Conservation (phyloP, 2,888 invertebrate genomes). For the Agrochola circellaris region DNA sequence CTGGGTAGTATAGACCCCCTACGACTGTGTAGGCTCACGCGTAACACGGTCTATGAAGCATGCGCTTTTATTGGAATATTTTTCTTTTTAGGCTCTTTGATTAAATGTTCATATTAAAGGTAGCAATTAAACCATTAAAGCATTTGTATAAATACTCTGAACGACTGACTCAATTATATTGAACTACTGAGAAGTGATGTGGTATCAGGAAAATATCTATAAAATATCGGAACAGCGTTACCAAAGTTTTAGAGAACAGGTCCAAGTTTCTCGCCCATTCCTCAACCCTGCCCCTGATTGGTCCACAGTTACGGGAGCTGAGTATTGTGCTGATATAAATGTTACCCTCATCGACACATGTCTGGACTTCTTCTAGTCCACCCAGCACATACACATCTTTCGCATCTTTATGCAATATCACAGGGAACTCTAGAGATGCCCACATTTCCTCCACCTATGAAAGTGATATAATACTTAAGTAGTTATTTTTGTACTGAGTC, state of each 20-base stretch:
- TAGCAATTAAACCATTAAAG: not conserved
- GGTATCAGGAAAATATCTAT: not conserved
- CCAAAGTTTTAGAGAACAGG: slow-evolving; percentile 95
- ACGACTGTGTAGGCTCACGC: not conserved
- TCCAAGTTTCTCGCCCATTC: slow-evolving; percentile 95
- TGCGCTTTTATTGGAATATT: not conserved
- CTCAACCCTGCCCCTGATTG: slow-evolving; percentile 95
- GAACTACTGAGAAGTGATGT: not conserved
- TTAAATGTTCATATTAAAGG: not conserved
- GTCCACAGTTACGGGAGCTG: slow-evolving; percentile 96
- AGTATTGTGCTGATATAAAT: slow-evolving; percentile 96
- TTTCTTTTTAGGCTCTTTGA: not conserved
- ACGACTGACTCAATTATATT: not conserved
- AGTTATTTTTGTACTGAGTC: not conserved
- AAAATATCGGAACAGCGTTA: slow-evolving; percentile 72
- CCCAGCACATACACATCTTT: slow-evolving; percentile 96
- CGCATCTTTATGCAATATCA: slow-evolving; percentile 94
- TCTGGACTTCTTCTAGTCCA: slow-evolving; percentile 95
- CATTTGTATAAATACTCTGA: not conserved
- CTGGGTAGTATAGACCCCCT: not conserved
- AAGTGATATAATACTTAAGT: not conserved
- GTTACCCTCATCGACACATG: slow-evolving; percentile 95
- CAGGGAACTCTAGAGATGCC: slow-evolving; percentile 94
- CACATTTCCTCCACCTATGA: slow-evolving; percentile 95
- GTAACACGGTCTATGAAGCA: not conserved